phyloP scores from a whole-genome alignment of 2,113 vertebrate species.

The Silurus glanis region DNA sequence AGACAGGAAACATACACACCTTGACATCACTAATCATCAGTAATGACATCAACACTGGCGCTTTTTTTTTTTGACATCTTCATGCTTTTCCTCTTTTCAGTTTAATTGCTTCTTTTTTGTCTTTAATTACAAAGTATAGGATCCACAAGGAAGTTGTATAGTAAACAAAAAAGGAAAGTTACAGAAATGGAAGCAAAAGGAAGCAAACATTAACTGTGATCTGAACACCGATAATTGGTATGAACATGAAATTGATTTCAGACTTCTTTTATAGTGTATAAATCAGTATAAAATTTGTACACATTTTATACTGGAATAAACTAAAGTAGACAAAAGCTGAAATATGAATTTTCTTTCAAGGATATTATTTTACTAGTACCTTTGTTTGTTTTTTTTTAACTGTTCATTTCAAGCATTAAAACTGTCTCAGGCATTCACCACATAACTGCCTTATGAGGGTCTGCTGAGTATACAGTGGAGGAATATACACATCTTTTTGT shows the following conservation, averaged over 20 bases:
- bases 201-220: slow-evolving; percentile 52
- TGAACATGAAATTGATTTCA: slow-evolving; percentile 44
- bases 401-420: slow-evolving; percentile 10
- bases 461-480: slow-evolving; percentile 38
- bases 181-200: slow-evolving; percentile 59
- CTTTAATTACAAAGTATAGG: slow-evolving; percentile 61
- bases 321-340: slow-evolving; percentile 38
- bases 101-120: slow-evolving; percentile 66
- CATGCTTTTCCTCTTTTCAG: slow-evolving; percentile 70
- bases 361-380: slow-evolving; percentile 1
- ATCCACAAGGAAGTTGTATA: slow-evolving; percentile 66
- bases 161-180: slow-evolving; percentile 62
- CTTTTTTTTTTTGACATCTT: slow-evolving; percentile 57
- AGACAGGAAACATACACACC: slow-evolving; percentile 65
- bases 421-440: slow-evolving; percentile 35
- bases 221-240: slow-evolving; percentile 29
- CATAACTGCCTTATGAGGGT: slow-evolving; percentile 25
- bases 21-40: slow-evolving; percentile 69
- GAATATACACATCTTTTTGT: slow-evolving; percentile 36
- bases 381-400: neutral
- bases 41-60: slow-evolving; percentile 70
- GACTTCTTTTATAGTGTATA: slow-evolving; percentile 15
- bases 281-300: slow-evolving; percentile 10
- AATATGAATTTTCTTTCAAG: slow-evolving; percentile 12
- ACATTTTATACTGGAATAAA: slow-evolving; percentile 36